Evolutionary conservation across 1,140 invertebrate species (phyloP).

Genomic region (Conopomorpha cramerella): DNA sequence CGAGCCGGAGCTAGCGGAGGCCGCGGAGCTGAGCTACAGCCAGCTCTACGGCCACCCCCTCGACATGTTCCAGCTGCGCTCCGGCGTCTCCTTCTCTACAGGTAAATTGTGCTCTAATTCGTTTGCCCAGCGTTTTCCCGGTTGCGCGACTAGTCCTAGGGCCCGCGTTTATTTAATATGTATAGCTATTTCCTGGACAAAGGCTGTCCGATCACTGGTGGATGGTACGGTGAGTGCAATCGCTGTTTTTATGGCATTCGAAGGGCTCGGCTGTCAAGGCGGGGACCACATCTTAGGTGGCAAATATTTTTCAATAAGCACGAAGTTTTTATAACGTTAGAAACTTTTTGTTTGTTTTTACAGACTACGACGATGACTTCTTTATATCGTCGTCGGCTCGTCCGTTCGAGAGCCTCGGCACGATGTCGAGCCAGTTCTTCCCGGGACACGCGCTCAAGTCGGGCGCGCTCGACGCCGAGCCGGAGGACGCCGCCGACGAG

Average conservation of each 20-base stretch:
- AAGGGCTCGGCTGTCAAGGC: no score
- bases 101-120: constrained; percentile 11
- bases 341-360: no score
- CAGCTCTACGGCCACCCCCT: constrained; percentile 35
- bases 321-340: no score
- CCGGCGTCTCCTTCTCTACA: constrained; percentile 25
- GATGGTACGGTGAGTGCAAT: no score
- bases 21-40: constrained; percentile 40
- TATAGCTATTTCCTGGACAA: no score
- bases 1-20: constrained; percentile 36
- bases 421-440: constrained; percentile 73
- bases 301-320: no score
- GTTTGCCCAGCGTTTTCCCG: no score
- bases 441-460: constrained; percentile 61
- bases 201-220: no score
- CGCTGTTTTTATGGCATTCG: no score
- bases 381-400: constrained; percentile 72
- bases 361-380: constrained; percentile 67
- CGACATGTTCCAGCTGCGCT: constrained; percentile 28
- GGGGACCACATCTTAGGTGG: no score
- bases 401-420: constrained; percentile 67
- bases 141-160: no score
- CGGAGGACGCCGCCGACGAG: constrained; percentile 19
- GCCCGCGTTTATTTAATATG: no score
- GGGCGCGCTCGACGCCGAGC: constrained; percentile 10